Evolutionary conservation across 2,113 vertebrate species (phyloP).

Genomic region (Sinosuthora webbiana): DNA sequence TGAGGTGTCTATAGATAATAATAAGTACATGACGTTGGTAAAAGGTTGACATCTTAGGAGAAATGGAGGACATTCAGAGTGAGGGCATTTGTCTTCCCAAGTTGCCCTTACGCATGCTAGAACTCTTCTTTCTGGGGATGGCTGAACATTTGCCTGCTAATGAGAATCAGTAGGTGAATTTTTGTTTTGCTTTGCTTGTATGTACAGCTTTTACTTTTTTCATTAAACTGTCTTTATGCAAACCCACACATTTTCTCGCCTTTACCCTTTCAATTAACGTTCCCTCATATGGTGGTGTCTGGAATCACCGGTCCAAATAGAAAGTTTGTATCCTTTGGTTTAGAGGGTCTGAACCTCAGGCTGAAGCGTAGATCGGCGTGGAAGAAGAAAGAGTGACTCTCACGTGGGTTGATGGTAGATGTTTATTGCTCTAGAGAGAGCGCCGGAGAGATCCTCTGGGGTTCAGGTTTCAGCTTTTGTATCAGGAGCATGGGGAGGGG

Average conservation of each 20-base stretch:
- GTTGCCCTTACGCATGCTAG: background rate
- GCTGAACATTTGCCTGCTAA: background rate
- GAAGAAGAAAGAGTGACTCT: too few relatives aligned
- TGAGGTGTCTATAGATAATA: background rate
- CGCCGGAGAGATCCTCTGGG: too few relatives aligned
- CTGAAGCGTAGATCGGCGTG: too few relatives aligned
- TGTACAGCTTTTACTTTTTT: fast-evolving
- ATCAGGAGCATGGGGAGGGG: too few relatives aligned
- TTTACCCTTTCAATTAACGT: background rate
- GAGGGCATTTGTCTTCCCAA: background rate
- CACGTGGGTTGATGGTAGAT: too few relatives aligned
- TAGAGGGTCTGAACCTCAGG: too few relatives aligned
- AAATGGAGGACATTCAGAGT: background rate
- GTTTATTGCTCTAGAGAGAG: too few relatives aligned
- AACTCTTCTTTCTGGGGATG: background rate
- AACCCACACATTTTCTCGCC: background rate
- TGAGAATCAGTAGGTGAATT: background rate
- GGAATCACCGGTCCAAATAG: too few relatives aligned
- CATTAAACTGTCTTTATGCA: background rate
- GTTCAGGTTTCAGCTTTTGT: too few relatives aligned
- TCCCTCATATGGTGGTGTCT: too few relatives aligned
- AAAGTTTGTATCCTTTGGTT: too few relatives aligned
- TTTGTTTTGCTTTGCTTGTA: background rate
- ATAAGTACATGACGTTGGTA: background rate
- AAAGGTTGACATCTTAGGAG: background rate